These are phyloP conservation scores for Odontomachus brunneus DNA, from an alignment of 1,140 invertebrate genomes.

Conservation along the genomic window DNA sequence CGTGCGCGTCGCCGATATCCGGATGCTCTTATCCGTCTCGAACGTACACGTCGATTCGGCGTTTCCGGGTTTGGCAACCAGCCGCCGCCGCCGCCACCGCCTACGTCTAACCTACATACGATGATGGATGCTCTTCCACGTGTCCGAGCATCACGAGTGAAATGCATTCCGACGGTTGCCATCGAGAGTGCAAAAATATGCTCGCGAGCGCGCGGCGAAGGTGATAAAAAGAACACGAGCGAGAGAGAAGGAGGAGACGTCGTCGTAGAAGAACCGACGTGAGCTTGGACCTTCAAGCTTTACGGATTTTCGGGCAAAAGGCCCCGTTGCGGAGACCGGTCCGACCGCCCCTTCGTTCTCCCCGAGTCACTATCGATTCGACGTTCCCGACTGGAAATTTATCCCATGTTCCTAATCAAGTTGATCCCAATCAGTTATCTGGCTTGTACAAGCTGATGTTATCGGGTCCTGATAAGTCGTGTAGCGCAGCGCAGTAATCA, in stretches of 20 bases:
- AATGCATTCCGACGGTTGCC: constrained; percentile 17
- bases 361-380: constrained; percentile 44
- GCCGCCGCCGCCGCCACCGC: constrained; percentile 10
- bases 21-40: constrained; percentile 52
- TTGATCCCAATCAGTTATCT: too few species aligned
- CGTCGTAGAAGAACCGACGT: background rate
- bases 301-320: constrained; percentile 10
- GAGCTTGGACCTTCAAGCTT: background rate
- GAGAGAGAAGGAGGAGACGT: too few species aligned
- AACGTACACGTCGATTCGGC: constrained; percentile 65
- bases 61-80: constrained; percentile 51
- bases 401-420: too few species aligned
- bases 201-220: background rate
- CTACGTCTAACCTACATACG: constrained; percentile 56
- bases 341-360: constrained; percentile 8
- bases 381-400: too few species aligned
- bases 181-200: constrained; percentile 33
- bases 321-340: too few species aligned
- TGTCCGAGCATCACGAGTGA: constrained; percentile 43
- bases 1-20: constrained; percentile 46
- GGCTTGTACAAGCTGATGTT: too few species aligned
- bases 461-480: too few species aligned
- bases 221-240: background rate
- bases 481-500: too few species aligned
- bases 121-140: constrained; percentile 52